Conservation (phyloP, 2,113 vertebrate species). For the Callocephalon fimbriatum region DNA sequence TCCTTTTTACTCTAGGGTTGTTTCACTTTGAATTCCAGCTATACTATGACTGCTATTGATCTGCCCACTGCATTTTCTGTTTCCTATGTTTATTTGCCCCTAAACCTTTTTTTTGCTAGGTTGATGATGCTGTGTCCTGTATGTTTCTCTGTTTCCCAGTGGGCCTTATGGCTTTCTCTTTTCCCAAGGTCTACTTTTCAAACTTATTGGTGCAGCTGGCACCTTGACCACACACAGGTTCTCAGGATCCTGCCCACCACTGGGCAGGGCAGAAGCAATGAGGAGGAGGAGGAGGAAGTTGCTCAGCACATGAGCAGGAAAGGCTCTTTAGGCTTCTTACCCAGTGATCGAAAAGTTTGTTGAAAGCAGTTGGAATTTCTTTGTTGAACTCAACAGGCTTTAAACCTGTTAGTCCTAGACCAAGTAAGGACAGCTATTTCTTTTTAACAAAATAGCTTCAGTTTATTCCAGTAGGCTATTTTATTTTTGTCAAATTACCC, state of each 20-base stretch:
- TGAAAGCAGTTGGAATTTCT: not conserved
- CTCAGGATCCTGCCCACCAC: not conserved
- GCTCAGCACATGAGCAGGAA: not conserved
- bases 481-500: conserved; percentile 32
- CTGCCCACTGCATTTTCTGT: not conserved
- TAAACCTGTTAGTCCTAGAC: not conserved
- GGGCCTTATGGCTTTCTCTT: accelerated
- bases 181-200: not conserved
- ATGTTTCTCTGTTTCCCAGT: not conserved
- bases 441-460: not conserved
- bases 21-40: not conserved
- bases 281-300: not conserved
- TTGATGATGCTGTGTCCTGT: not conserved
- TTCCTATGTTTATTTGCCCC: not conserved
- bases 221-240: not conserved
- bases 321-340: not conserved
- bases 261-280: not conserved
- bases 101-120: not conserved
- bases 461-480: not conserved
- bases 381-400: not conserved
- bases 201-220: not conserved
- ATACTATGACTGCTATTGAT: not conserved
- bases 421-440: not conserved
- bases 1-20: not conserved
- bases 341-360: not conserved